Evolutionary conservation across 2,113 vertebrate genomes (phyloP).

Genomic region (Pongo abelii): DNA sequence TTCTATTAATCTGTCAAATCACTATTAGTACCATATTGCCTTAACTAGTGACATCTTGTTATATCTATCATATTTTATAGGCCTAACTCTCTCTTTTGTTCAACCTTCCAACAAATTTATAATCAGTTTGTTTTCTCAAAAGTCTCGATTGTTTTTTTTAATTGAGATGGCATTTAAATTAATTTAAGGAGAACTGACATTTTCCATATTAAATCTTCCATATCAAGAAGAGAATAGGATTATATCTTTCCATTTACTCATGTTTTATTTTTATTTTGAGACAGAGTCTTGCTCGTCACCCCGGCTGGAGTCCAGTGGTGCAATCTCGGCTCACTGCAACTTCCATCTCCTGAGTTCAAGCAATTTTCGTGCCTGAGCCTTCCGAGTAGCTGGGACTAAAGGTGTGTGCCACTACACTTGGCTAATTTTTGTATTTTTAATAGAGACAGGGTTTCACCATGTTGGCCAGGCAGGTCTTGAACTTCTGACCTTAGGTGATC

Average conservation of each 20-base stretch:
- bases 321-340: no score
- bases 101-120: not conserved
- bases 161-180: not conserved
- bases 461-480: no score
- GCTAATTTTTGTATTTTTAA: no score
- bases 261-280: not conserved
- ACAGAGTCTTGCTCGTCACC: no score
- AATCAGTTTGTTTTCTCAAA: not conserved
- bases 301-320: no score
- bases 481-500: no score
- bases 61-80: not conserved
- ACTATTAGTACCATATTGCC: not conserved
- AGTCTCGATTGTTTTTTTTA: not conserved
- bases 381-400: no score
- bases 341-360: no score
- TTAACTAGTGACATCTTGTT: not conserved
- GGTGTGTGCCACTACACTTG: no score
- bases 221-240: not conserved
- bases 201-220: conserved; percentile 1
- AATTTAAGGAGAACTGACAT: not conserved
- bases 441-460: no score
- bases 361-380: no score
- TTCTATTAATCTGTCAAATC: not conserved
- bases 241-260: not conserved
- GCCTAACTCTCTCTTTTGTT: not conserved